Percentiles rank a stretch among this genome's conserved stretches.
Conservation (phyloP, 1,140 invertebrate species). For the Cyphomyrmex costatus region DNA sequence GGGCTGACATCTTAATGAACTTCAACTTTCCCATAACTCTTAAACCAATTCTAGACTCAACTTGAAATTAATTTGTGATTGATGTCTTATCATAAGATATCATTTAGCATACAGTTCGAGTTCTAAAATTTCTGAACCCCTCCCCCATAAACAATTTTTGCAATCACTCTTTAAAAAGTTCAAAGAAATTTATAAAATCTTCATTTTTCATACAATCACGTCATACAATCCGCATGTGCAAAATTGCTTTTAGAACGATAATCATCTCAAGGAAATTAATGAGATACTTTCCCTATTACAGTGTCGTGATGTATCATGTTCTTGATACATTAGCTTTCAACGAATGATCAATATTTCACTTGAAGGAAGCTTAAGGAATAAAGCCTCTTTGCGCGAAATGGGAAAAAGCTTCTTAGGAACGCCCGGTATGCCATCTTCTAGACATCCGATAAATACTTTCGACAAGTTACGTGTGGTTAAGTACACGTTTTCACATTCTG, state of each 20-base stretch:
- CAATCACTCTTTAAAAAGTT: no score
- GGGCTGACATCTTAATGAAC: no score
- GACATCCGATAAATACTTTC: slow-evolving; percentile 56
- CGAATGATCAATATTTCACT: slow-evolving; percentile 21
- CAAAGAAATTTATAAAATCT: no score
- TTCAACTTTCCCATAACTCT: no score
- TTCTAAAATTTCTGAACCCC: no score
- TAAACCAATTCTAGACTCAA: no score
- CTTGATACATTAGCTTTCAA: background rate
- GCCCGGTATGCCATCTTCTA: background rate
- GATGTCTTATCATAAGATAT: no score
- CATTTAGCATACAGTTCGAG: no score
- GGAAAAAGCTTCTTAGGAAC: slow-evolving; percentile 26
- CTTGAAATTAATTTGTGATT: no score
- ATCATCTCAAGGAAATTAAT: background rate
- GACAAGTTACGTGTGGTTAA: slow-evolving; percentile 31
- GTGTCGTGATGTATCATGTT: background rate
- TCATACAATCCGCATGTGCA: no score
- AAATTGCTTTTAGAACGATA: background rate
- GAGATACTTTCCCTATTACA: background rate
- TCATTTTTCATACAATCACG: background rate
- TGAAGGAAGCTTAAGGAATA: slow-evolving; percentile 19
- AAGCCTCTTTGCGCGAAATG: slow-evolving; percentile 33
- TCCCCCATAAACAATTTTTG: no score
- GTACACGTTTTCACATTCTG: slow-evolving; percentile 34